These are phyloP conservation scores for Drusus annulatus DNA, from an alignment of 1,140 invertebrate species.

Conservation along the genomic window DNA sequence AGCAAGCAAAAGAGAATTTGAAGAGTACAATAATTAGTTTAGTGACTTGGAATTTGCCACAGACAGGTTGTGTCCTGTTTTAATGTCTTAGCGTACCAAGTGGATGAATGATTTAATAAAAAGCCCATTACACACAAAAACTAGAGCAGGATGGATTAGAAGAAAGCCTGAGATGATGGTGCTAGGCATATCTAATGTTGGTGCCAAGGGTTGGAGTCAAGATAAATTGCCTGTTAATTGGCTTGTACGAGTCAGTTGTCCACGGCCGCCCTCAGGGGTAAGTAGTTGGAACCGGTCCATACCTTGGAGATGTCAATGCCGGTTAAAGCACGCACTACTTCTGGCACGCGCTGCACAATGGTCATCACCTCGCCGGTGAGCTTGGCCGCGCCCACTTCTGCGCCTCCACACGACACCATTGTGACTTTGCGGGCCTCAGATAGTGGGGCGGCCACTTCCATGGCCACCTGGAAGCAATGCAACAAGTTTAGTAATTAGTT, in stretches of 20 bases:
- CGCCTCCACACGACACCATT: slow-evolving; percentile 94
- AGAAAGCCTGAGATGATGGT: neutral
- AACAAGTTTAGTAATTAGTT: too few species aligned
- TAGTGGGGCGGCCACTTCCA: slow-evolving; percentile 95
- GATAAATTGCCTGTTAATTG: neutral
- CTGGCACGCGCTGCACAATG: slow-evolving; percentile 92
- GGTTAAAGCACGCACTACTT: slow-evolving; percentile 91
- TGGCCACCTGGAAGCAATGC: slow-evolving; percentile 81
- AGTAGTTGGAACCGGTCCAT: neutral
- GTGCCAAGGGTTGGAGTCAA: neutral
- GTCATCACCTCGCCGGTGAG: slow-evolving; percentile 93
- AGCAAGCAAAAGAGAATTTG: too few species aligned
- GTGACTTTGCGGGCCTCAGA: slow-evolving; percentile 94
- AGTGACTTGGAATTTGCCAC: too few species aligned
- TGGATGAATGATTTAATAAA: too few species aligned
- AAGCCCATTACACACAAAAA: too few species aligned
- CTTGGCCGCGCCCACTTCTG: slow-evolving; percentile 93
- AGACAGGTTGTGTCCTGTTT: too few species aligned
- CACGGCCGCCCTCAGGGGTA: too few species aligned
- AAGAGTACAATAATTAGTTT: too few species aligned
- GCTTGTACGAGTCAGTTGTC: too few species aligned
- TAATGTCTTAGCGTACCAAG: too few species aligned
- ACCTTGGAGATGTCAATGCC: slow-evolving; percentile 94
- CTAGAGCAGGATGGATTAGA: too few species aligned
- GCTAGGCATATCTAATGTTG: neutral